Base-by-base conservation (phyloP, 2,888 invertebrate genomes). In the Campoplex nolae region DNA sequence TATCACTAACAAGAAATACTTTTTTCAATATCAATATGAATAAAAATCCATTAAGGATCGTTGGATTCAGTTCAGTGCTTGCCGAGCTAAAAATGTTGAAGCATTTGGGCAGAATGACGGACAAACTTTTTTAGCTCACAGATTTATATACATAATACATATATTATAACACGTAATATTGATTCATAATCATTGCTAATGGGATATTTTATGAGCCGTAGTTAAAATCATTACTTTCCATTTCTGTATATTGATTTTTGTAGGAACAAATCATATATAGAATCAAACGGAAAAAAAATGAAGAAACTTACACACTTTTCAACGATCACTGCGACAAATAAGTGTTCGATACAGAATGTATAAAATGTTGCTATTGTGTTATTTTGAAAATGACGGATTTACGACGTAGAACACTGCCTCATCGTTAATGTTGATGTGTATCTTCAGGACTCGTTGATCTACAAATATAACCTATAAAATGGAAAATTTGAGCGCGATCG, bases 391-490 rank as follows among this genome's bases (percentile, higher is more conserved):
- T 1, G 2, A 42, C 11, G 28, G 16, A 16, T 62, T 62, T 62
- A 74, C n/a, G 71, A 1, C 3, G 16, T n/a, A 11, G 8, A 18
- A 42, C 16, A 54, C 32, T 18, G 32, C 35, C 32, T 7, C 70
- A 51, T 28, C 28, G 68, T 68, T 7, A 65, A 78, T 38, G 38
- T 13, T 78, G 28, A 38, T 28, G 38, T 32, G 28, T 77, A 32
- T 38, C 32, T 32, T n/a, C 6, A 8, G 13, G 48, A 71, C 28
- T 8, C 58, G 58, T 8, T 32, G 51, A 28, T 48, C 38, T 54
- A 35, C 9, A 65, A 54, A 81, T 67, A 38, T 81, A 81, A 81
- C 81, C 81, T 81, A 81, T n/a, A 81, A 81, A 68, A 56, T 28
- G 23, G 35, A 42, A 68, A 42, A 23, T 16, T 51, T 51, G 45